Conservation (phyloP, 2,888 invertebrate species). For the Himalopsyche kuldschensis region DNA sequence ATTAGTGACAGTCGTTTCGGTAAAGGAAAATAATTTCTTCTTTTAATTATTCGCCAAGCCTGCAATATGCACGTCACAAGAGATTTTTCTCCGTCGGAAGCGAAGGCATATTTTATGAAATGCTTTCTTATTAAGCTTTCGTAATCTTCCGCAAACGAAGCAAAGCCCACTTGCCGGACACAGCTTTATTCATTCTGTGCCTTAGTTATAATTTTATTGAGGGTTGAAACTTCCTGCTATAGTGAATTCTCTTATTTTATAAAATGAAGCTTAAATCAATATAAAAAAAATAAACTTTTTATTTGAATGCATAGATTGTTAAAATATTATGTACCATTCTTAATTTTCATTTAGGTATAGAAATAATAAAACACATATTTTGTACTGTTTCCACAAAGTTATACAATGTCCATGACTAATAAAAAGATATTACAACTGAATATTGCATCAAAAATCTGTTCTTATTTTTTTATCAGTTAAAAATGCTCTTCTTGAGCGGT, state of each 20-base stretch:
- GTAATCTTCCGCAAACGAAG: slow-evolving; percentile 15
- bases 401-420: too few species aligned
- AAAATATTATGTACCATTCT: too few species aligned
- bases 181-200: not conserved
- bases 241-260: not conserved
- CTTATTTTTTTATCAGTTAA: too few species aligned
- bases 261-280: too few species aligned
- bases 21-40: not conserved
- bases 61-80: not conserved
- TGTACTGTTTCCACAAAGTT: too few species aligned
- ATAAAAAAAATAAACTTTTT: too few species aligned
- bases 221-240: not conserved
- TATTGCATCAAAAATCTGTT: too few species aligned
- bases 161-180: slow-evolving; percentile 13
- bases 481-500: too few species aligned
- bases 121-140: slow-evolving; percentile 14
- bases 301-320: too few species aligned
- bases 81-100: not conserved
- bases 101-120: slow-evolving; percentile 17
- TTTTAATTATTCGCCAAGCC: slow-evolving; percentile 9
- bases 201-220: not conserved
- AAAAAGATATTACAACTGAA: too few species aligned
- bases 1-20: not conserved
- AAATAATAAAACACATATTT: too few species aligned
- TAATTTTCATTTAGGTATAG: too few species aligned